These are phyloP conservation scores for Chrysochloris asiatica DNA, from an alignment of 2,113 vertebrate genomes.

Conservation along the genomic window DNA sequence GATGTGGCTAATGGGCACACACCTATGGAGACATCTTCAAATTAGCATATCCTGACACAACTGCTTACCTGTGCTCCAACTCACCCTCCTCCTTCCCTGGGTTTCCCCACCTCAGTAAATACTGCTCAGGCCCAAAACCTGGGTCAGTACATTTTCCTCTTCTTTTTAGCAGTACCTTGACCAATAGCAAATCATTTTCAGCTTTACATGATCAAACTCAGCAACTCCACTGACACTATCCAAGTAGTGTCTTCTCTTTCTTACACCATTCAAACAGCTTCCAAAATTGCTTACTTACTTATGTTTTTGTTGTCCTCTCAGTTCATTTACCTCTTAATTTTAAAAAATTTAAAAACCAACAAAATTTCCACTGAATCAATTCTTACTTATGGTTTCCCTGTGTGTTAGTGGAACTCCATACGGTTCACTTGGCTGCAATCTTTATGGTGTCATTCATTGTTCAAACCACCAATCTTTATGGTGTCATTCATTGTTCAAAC, in stretches of 20 bases:
- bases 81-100: neutral
- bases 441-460: no score
- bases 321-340: neutral
- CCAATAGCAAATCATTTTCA: neutral
- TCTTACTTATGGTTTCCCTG: neutral
- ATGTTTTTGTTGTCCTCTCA: neutral
- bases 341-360: neutral
- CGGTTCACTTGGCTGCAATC: neutral
- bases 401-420: neutral
- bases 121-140: neutral
- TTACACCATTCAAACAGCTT: neutral
- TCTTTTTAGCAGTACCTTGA: no score
- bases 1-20: no score
- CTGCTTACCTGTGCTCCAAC: neutral
- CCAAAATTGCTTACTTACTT: neutral
- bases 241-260: neutral
- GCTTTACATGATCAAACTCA: neutral
- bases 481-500: neutral
- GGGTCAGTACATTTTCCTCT: neutral
- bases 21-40: neutral
- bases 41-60: neutral
- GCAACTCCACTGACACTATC: neutral
- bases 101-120: neutral
- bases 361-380: neutral
- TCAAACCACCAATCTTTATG: neutral